phyloP scores from a whole-genome alignment of 2,888 invertebrate species.

The Caenorhabditis sulstoni region DNA sequence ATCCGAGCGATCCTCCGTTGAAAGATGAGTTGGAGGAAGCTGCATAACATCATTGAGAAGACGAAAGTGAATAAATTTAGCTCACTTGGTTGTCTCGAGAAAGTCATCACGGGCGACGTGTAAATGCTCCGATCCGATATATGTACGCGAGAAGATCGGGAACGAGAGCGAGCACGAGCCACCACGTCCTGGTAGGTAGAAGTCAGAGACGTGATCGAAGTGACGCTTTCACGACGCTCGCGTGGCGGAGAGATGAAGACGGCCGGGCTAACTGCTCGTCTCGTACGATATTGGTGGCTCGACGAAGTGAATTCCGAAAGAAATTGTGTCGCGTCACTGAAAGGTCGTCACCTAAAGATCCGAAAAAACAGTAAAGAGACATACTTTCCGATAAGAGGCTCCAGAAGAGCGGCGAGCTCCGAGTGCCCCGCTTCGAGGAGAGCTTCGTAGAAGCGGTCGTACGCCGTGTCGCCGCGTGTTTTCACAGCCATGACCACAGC shows the following conservation, averaged over 20 bases:
- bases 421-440: constrained; percentile 59
- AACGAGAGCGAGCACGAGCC: constrained; percentile 25
- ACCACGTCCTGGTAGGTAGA: constrained; percentile 40
- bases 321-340: neutral
- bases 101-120: constrained; percentile 18
- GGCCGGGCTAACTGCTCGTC: constrained; percentile 34
- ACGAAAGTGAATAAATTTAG: neutral
- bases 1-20: constrained; percentile 40
- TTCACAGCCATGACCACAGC: constrained; percentile 57
- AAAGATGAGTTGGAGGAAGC: constrained; percentile 47
- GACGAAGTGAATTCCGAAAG: constrained; percentile 18
- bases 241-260: constrained; percentile 25
- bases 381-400: constrained; percentile 43
- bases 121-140: constrained; percentile 29
- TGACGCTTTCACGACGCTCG: constrained; percentile 38
- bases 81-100: constrained; percentile 37
- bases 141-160: constrained; percentile 32
- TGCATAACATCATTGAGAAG: constrained; percentile 2
- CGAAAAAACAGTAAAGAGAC: neutral
- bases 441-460: constrained; percentile 63
- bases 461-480: constrained; percentile 63
- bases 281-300: constrained; percentile 13
- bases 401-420: constrained; percentile 58
- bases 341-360: neutral
- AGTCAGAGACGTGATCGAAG: constrained; percentile 27